phyloP scores from a whole-genome alignment of 2,888 invertebrate genomes.

The Caenorhabditis sp. region DNA sequence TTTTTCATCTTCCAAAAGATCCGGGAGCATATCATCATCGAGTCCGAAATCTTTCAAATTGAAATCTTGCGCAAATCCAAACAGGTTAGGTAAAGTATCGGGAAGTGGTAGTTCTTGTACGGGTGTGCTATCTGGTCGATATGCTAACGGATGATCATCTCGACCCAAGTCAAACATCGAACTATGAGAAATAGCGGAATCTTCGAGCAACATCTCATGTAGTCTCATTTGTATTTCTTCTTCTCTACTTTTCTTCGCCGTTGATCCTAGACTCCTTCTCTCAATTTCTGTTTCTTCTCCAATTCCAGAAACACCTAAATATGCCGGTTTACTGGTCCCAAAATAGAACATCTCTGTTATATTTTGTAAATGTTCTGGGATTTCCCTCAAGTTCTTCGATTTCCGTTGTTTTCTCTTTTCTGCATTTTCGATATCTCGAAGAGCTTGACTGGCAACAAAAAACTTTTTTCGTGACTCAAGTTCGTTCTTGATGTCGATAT shows the following conservation, averaged over 20 bases:
- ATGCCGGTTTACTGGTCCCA: constrained; percentile 22
- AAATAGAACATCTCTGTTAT: constrained; percentile 26
- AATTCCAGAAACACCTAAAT: constrained; percentile 11
- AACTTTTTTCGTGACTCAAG: constrained; percentile 43
- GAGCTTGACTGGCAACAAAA: constrained; percentile 30
- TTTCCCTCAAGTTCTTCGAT: neutral
- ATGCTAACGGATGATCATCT: constrained; percentile 44
- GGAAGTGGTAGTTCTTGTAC: constrained; percentile 42
- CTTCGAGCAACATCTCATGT: constrained; percentile 32
- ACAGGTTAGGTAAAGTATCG: constrained; percentile 47
- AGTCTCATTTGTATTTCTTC: constrained; percentile 10
- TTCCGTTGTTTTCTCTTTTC: constrained; percentile 13
- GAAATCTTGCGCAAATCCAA: constrained; percentile 35
- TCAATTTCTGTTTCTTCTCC: neutral
- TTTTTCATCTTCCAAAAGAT: constrained; percentile 6
- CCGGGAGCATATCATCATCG: constrained; percentile 21
- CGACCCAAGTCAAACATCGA: neutral
- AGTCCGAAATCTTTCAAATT: constrained; percentile 18
- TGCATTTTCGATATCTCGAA: constrained; percentile 21
- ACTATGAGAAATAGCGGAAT: constrained; percentile 19
- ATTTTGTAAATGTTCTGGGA: neutral
- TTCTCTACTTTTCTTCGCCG: constrained; percentile 3
- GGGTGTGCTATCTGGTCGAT: constrained; percentile 15
- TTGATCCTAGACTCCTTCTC: neutral
- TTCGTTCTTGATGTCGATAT: constrained; percentile 36